Base-by-base conservation (phyloP, 2,888 invertebrate genomes). In the Orthosia incerta region DNA sequence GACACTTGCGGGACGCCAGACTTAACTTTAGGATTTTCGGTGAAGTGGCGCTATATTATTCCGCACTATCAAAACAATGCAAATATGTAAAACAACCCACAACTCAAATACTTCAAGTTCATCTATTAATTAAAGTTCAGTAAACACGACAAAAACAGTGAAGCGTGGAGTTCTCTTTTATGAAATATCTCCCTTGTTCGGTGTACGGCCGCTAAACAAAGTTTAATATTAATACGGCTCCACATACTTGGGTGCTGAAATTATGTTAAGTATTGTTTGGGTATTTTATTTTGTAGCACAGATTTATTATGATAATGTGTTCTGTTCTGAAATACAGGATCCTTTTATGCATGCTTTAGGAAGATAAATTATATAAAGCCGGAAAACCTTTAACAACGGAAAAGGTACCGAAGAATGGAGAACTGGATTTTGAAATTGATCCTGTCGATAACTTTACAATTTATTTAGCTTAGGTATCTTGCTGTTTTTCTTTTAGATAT, bases 171-270 rank as follows among this genome's bases (percentile, higher is more conserved):
- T 53, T 51, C 51, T 26, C 39, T 55, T 55, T 48, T 63, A 64
- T 79, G 60, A 76, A 76, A 76, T 72, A 60, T 55, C 45, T 76
- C 64, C 50, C 11, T 13, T 46, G 50, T 55, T 73, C 20, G 55
- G 50, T 45, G 45, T 56, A 55, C 50, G n/a, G n/a, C 61, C 23
- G 50, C 50, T 65, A 16, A 59, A 64, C 73, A 65, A 79, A 79
- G 64, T 79, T 79, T 73, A 64, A 59, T 76, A 76, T 60, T 63
- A 63, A 45, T 78, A 59, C 51, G 20, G 39, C 11, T 53, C 16
- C 48, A 55, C 79, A 60, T 46, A 59, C 45, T 64, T 55, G 55
- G 23, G 13, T 51, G 55, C 50, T 45, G 13, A 50, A 51, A 80
- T 56, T 46, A 73, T 80, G 60, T 65, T 64, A 55, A 79, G 45